Evolutionary conservation across 2,113 vertebrate genomes (phyloP), one percentile per base, ranked within the genome.

Genomic region (Stictonetta naevosa): DNA sequence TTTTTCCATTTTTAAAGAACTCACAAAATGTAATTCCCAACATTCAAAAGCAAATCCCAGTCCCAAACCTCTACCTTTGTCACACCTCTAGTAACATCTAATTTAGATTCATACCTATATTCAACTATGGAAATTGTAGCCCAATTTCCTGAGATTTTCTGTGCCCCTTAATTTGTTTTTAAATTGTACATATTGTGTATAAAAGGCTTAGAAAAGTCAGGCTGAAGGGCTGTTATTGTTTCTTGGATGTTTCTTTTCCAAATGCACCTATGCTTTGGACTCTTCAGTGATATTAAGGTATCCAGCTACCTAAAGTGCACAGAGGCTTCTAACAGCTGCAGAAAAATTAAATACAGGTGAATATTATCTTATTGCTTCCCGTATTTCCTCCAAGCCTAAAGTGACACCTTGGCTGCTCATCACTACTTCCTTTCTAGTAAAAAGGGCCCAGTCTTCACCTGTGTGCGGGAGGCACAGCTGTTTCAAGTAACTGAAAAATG

Each of bases 321-420:
- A 91, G 80, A 94, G 63, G 76, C 68, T 94, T 87, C 77, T 59
- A 83, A 76, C 42, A 96, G 85, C 60, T 93, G 75, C 58, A 83
- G 75, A 92, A 94, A 93, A 83, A 92, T 58, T 58, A 83, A 36
- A 91, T 86, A 91, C 69, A 84, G 40, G 87, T 92, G 73, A 77
- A 92, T 74, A 31, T 88, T 85, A 69, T 94, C 25, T 88, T 64
- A 81, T 76, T 95, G 78, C 52, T 83, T 94, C 73, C 64, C 36
- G 20, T 74, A 52, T 36, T 46, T 59, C 63, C 64, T 87, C 38
- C 31, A 85, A 75, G 75, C 59, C 67, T 90, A 75, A 77, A 22
- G n/a, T 85, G 23, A 13, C 21, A 74, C 48, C 19, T 78, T 3
- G 6, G 64, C 48, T 77, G 55, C 62, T 77, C 59, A 66, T 66